phyloP scores from a whole-genome alignment of 2,888 invertebrate genomes.

The Boloria selene region DNA sequence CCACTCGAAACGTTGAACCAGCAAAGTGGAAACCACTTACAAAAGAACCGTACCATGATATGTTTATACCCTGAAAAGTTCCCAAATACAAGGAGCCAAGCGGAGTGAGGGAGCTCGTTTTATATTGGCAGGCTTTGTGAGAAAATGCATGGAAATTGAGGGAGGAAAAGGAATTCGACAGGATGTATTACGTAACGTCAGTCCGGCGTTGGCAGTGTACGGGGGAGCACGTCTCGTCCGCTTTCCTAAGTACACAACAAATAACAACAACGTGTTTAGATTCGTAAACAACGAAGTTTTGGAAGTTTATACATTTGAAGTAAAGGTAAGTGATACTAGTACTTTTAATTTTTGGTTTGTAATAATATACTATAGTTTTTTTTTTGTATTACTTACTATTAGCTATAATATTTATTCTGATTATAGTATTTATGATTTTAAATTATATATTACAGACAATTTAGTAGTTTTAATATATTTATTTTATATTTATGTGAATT shows the following conservation, averaged over 20 bases:
- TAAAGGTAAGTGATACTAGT: conserved; percentile 43
- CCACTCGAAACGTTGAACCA: conserved; percentile 49
- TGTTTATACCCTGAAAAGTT: conserved; percentile 19
- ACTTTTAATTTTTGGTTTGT: not conserved
- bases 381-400: too few species aligned
- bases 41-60: conserved; percentile 44
- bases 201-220: conserved; percentile 61
- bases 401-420: too few species aligned
- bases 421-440: too few species aligned
- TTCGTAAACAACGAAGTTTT: conserved; percentile 68
- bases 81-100: conserved; percentile 6
- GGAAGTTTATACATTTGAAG: conserved; percentile 49
- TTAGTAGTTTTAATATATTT: too few species aligned
- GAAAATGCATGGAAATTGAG: conserved; percentile 61
- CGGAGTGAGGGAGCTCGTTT: conserved; percentile 48
- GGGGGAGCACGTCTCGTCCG: conserved; percentile 56
- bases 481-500: too few species aligned
- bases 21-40: conserved; percentile 48
- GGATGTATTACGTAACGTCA: conserved; percentile 77
- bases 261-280: conserved; percentile 78
- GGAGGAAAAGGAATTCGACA: conserved; percentile 64
- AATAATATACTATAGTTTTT: not conserved
- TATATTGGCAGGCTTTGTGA: conserved; percentile 47
- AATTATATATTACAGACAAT: too few species aligned
- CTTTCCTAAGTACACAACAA: conserved; percentile 59